Percentiles rank a stretch among this genome's conserved stretches.
Conservation (phyloP, 2,888 invertebrate genomes). For the Rhagium mordax region DNA sequence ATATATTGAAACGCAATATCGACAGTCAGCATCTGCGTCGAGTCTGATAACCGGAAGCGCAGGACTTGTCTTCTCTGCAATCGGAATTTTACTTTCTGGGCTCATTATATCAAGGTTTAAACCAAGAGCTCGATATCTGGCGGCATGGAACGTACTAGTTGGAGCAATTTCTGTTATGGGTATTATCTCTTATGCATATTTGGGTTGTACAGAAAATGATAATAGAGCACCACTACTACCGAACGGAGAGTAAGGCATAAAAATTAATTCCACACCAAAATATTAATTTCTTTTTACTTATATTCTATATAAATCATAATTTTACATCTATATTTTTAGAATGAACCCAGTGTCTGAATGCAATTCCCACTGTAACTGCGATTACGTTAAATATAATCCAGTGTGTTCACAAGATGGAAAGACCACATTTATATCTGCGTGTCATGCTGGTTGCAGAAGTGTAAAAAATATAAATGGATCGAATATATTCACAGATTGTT, state of each 20-base stretch:
- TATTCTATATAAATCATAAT: conserved; percentile 23
- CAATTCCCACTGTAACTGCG: conserved; percentile 79
- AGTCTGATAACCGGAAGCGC: conserved; percentile 83
- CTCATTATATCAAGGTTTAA: conserved; percentile 78
- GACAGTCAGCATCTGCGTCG: conserved; percentile 82
- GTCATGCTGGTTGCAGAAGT: conserved; percentile 83
- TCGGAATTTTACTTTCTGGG: conserved; percentile 80
- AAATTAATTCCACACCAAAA: background rate
- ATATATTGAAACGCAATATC: conserved; percentile 87
- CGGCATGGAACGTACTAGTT: conserved; percentile 80
- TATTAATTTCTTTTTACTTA: too few relatives aligned
- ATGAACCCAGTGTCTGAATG: conserved; percentile 72
- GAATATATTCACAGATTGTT: conserved; percentile 72
- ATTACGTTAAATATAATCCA: conserved; percentile 81
- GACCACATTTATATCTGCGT: conserved; percentile 83
- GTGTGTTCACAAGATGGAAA: conserved; percentile 78
- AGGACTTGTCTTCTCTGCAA: conserved; percentile 79
- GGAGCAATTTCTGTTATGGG: conserved; percentile 77
- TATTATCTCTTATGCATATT: conserved; percentile 77
- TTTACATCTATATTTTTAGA: conserved; percentile 53
- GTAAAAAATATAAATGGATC: conserved; percentile 67
- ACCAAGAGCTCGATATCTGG: conserved; percentile 78
- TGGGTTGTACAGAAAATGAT: conserved; percentile 78
- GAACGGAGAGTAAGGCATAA: conserved; percentile 64
- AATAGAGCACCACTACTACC: conserved; percentile 69